phyloP scores from a whole-genome alignment of 2,797 vertebrate genomes.

The Neopelma chrysocephalum region DNA sequence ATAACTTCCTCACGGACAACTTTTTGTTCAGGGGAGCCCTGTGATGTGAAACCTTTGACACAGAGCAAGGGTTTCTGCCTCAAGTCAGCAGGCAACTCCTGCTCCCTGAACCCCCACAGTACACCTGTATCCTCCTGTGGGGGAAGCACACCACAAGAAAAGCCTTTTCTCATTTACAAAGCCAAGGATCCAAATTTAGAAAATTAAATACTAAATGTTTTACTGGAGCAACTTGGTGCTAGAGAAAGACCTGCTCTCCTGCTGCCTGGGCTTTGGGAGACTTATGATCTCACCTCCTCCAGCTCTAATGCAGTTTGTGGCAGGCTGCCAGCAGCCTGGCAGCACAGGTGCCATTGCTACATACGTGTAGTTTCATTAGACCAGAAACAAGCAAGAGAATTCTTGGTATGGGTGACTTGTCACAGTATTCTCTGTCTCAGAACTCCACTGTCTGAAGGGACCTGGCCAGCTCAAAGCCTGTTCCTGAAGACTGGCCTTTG shows the following conservation, averaged over 20 bases:
- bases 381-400: not conserved
- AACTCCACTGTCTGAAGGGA: not conserved
- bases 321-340: constrained; percentile 4
- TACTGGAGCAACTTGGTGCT: not conserved
- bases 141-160: not conserved
- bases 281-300: not conserved
- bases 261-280: not conserved
- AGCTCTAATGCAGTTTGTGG: not conserved
- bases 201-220: not conserved
- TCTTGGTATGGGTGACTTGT: not conserved
- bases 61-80: not conserved
- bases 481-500: not conserved
- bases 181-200: not conserved
- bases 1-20: not conserved
- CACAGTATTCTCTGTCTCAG: not conserved
- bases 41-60: constrained; percentile 9
- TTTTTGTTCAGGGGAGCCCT: not conserved
- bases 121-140: not conserved
- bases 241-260: not conserved
- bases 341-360: not conserved
- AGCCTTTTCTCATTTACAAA: not conserved
- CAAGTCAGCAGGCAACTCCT: not conserved
- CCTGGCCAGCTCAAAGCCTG: not conserved
- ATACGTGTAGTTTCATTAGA: not conserved
- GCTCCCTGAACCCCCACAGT: not conserved